Evolutionary conservation across 2,113 vertebrate species (phyloP).

Genomic region (Channa argus): DNA sequence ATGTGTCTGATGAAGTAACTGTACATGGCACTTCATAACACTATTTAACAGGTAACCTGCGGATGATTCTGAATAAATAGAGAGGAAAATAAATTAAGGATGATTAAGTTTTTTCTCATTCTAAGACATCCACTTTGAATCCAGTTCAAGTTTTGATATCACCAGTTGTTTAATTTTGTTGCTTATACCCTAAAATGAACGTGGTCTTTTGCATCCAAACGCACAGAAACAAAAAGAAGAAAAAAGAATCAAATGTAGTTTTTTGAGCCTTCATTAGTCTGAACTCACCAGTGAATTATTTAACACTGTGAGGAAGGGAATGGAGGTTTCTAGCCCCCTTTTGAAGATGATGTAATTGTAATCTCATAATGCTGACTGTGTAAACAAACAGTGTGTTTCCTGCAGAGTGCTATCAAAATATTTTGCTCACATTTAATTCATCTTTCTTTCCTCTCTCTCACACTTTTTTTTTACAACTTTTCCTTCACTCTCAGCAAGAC

Average conservation of each 20-base stretch:
- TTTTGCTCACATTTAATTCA: conserved; percentile 21
- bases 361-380: conserved; percentile 38
- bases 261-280: too few relatives aligned
- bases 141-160: neutral
- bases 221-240: neutral
- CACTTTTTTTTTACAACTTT: neutral
- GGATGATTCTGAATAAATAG: conserved; percentile 66
- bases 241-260: neutral
- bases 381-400: conserved; percentile 39
- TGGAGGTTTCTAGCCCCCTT: too few relatives aligned
- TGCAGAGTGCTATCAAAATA: conserved; percentile 1
- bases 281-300: too few relatives aligned
- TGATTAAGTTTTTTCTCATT: conserved; percentile 19
- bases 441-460: conserved; percentile 18
- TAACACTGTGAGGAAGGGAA: too few relatives aligned
- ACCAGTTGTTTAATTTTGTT: conserved; percentile 1
- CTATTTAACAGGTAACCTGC: conserved; percentile 40
- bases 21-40: conserved; percentile 71
- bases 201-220: neutral
- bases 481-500: conserved; percentile 10
- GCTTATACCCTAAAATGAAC: neutral
- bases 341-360: neutral
- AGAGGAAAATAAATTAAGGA: conserved; percentile 69
- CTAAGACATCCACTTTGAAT: conserved; percentile 19
- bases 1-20: conserved; percentile 54